Conservation (phyloP, 2,113 vertebrate species). For the Mus musculus region DNA sequence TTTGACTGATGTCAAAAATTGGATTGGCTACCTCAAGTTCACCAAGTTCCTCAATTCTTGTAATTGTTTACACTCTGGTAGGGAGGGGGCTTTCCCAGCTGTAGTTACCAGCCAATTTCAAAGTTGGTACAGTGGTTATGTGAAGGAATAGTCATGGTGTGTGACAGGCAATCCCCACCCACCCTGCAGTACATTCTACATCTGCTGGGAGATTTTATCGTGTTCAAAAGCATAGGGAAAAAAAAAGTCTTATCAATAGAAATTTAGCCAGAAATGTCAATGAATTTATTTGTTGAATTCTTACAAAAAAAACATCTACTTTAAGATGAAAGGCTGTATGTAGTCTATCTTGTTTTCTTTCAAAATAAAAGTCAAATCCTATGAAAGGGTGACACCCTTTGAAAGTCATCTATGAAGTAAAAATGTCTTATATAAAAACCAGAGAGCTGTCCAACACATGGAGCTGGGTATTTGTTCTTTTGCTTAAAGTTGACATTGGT, state of each 20-base stretch:
- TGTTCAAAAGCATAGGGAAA: not conserved
- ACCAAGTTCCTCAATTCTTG: too few species aligned
- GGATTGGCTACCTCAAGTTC: not conserved
- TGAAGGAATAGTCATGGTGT: not conserved
- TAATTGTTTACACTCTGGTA: not conserved
- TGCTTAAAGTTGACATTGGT: not conserved
- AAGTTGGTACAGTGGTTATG: not conserved
- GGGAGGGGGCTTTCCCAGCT: not conserved
- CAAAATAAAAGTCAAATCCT: not conserved
- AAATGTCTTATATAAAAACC: not conserved
- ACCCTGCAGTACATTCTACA: not conserved
- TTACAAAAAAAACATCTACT: not conserved
- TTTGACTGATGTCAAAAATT: not conserved
- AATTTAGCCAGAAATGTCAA: not conserved
- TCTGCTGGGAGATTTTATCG: not conserved
- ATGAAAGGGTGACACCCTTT: not conserved
- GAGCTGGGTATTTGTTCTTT: not conserved
- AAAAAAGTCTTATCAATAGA: not conserved
- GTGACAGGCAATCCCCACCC: rapidly evolving
- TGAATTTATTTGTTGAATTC: not conserved
- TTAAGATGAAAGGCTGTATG: not conserved
- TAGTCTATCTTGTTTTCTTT: not conserved
- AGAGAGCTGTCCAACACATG: not conserved
- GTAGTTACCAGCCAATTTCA: too few species aligned
- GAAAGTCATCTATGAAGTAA: not conserved